Conservation (phyloP, 2,888 invertebrate species). For the Lasiommata megera region DNA sequence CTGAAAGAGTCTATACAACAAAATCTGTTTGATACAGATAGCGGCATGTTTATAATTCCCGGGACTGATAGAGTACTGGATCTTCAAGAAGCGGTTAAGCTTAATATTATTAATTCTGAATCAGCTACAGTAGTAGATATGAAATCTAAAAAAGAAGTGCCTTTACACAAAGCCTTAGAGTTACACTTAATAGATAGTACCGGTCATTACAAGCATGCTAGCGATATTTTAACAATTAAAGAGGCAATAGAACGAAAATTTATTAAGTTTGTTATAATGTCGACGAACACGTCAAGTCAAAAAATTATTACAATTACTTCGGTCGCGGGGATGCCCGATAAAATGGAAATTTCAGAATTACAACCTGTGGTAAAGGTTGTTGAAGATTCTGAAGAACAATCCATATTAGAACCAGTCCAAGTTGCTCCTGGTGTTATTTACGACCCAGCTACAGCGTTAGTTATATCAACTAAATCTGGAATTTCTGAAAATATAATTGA, state of each 20-base stretch:
- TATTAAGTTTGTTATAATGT: slow-evolving; percentile 82
- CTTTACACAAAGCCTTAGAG: slow-evolving; percentile 87
- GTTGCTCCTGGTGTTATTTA: slow-evolving; percentile 87
- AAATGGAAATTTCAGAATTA: slow-evolving; percentile 84
- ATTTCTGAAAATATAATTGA: slow-evolving; percentile 86
- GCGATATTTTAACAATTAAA: slow-evolving; percentile 84
- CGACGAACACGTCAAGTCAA: slow-evolving; percentile 74
- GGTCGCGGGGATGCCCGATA: slow-evolving; percentile 86
- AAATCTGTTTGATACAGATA: slow-evolving; percentile 90
- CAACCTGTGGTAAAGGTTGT: slow-evolving; percentile 38
- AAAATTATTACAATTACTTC: slow-evolving; percentile 87
- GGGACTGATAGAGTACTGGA: slow-evolving; percentile 92
- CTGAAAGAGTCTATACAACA: slow-evolving; percentile 91
- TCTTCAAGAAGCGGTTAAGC: slow-evolving; percentile 92
- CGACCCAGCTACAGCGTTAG: slow-evolving; percentile 88
- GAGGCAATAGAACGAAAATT: slow-evolving; percentile 86
- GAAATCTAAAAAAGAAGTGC: slow-evolving; percentile 84
- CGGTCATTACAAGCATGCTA: slow-evolving; percentile 85
- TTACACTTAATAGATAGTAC: slow-evolving; percentile 88
- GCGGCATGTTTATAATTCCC: slow-evolving; percentile 92
- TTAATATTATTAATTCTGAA: slow-evolving; percentile 91
- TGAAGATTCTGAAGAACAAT: slow-evolving; percentile 51
- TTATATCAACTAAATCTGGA: slow-evolving; percentile 87
- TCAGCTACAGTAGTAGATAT: slow-evolving; percentile 92
- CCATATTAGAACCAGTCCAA: slow-evolving; percentile 85